Evolutionary conservation across 2,113 vertebrate species (phyloP), one percentile per base, ranked within the genome.

Genomic region (Clarias batrachus): DNA sequence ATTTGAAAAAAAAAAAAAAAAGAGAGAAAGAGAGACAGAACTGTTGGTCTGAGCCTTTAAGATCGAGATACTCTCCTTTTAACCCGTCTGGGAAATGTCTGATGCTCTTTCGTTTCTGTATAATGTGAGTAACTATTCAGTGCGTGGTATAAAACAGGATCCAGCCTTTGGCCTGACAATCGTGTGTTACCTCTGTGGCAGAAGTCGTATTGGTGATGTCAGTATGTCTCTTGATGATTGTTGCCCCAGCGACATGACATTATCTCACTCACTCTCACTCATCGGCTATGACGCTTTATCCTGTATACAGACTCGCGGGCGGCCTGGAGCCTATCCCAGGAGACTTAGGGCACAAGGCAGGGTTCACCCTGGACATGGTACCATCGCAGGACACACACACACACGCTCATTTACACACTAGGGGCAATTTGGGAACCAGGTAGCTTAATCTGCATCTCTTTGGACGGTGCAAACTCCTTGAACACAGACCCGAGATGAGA

Each of bases 111-210:
- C 13, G 12, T 6, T 14, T 85, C 86, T 89, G 78, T 81, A 54
- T 81, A 84, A 84, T 66, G 63, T 89, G 79, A 70, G 41, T 77
- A 21, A 80, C 2, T 81, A 59, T 82, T 23, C 52, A 52, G 65
- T 48, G 62, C 23, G 4, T 70, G 79, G 70, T 77, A 79, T 87
- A 48, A 89, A 78, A 73, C 78, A 65, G 71, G 86, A 79, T 78
- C 78, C 78, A 87, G 63, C 71, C 71, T 82, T 85, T 89, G 88
- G 83, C 78, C 9, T 60, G 71, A 79, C 23, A 23, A 80, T n/a
- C 37, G 48, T 41, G 68, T 30, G n/a, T 86, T 80, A 48, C 56
- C 74, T 68, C 80, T 73, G 57, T 80, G 86, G 71, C 80, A 77
- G 59, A 68, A 33, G 57, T 73, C 25, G 10, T 48, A 14, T 48